Percentiles rank a stretch among this genome's conserved stretches.
Conservation (phyloP, 2,888 invertebrate genomes). For the Agonum fuliginosum region DNA sequence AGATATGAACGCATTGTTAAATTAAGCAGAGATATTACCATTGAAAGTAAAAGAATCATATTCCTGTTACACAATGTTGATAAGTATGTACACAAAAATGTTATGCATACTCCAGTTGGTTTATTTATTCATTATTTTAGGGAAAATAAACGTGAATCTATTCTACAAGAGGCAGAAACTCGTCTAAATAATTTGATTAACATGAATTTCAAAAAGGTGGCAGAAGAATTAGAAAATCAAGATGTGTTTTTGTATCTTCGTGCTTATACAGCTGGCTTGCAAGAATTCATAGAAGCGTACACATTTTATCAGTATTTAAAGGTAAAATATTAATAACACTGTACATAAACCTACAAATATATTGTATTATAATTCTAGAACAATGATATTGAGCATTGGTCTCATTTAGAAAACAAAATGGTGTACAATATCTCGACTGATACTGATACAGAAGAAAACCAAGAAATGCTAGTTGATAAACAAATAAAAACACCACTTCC, state of each 20-base stretch:
- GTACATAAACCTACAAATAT: background rate
- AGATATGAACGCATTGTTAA: slow-evolving; percentile 89
- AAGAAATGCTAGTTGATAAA: slow-evolving; percentile 61
- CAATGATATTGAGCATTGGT: slow-evolving; percentile 51
- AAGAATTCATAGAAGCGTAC: slow-evolving; percentile 92
- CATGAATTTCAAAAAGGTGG: slow-evolving; percentile 80
- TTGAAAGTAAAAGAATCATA: slow-evolving; percentile 92
- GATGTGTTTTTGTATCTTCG: slow-evolving; percentile 82
- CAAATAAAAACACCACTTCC: slow-evolving; percentile 69
- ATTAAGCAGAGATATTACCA: slow-evolving; percentile 87
- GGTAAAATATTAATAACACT: background rate
- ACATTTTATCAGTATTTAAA: slow-evolving; percentile 85
- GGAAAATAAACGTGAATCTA: slow-evolving; percentile 75
- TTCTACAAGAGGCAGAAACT: slow-evolving; percentile 79
- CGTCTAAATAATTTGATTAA: slow-evolving; percentile 79
- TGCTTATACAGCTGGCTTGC: slow-evolving; percentile 81
- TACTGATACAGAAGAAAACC: slow-evolving; percentile 42
- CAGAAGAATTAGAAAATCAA: slow-evolving; percentile 81
- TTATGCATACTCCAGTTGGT: background rate
- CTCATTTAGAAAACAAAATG: slow-evolving; percentile 76
- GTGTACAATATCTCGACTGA: slow-evolving; percentile 68
- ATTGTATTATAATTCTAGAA: slow-evolving; percentile 15
- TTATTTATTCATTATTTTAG: slow-evolving; percentile 66
- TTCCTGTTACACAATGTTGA: slow-evolving; percentile 87
- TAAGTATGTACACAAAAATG: slow-evolving; percentile 56